Conservation (phyloP, 1,140 invertebrate genomes). For the Dysdera silvatica region DNA sequence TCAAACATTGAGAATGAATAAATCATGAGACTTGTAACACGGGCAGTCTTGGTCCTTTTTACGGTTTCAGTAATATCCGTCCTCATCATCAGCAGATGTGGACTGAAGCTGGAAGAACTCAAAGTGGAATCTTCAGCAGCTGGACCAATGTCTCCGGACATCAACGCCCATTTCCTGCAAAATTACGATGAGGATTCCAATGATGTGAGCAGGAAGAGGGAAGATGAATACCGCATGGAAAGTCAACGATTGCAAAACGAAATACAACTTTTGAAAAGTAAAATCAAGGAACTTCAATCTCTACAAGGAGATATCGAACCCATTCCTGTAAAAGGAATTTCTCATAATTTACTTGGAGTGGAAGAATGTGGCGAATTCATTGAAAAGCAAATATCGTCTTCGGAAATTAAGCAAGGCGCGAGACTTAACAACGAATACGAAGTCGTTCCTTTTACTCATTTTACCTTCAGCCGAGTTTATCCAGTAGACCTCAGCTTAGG, state of each 20-base stretch:
- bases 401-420: slow-evolving; percentile 22
- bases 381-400: slow-evolving; percentile 18
- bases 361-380: slow-evolving; percentile 23
- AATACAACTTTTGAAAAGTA: slow-evolving; percentile 41
- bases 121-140: slow-evolving; percentile 5
- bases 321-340: slow-evolving; percentile 14
- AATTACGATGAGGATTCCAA: not conserved
- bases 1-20: too few species aligned
- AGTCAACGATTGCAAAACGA: slow-evolving; percentile 53
- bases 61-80: slow-evolving; percentile 40
- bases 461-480: slow-evolving; percentile 65
- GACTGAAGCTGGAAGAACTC: slow-evolving; percentile 40
- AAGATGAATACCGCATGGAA: slow-evolving; percentile 52
- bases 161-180: slow-evolving; percentile 1
- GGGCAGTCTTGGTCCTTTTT: slow-evolving; percentile 41
- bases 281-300: slow-evolving; percentile 2
- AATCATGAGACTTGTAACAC: slow-evolving; percentile 38
- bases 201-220: slow-evolving; percentile 30
- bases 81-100: slow-evolving; percentile 43
- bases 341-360: slow-evolving; percentile 1
- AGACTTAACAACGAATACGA: slow-evolving; percentile 57
- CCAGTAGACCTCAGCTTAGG: slow-evolving; percentile 67
- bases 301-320: slow-evolving; percentile 13
- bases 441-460: slow-evolving; percentile 66
- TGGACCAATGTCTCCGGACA: slow-evolving; percentile 20